Conservation (phyloP, 64 coral and sea anemone species). For the Stylophora pistillata region DNA sequence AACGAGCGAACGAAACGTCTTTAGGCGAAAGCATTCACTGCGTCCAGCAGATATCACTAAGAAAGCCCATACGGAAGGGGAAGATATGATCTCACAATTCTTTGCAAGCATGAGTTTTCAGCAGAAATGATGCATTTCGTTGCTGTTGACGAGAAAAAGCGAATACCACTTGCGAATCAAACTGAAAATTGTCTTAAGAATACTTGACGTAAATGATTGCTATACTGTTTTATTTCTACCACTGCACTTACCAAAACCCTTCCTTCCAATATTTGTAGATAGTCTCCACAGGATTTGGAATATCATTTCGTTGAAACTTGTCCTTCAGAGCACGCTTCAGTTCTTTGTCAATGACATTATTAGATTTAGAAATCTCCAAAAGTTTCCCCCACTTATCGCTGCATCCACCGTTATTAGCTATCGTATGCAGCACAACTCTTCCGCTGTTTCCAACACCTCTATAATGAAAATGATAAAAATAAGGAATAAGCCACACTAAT, state of each 20-base stretch:
- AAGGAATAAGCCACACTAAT: background rate
- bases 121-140: too few relatives aligned
- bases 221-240: too few relatives aligned
- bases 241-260: background rate
- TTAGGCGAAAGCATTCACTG: too few relatives aligned
- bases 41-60: too few relatives aligned
- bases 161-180: too few relatives aligned
- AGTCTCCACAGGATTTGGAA: conserved; percentile 15
- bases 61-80: too few relatives aligned
- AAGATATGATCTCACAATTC: too few relatives aligned
- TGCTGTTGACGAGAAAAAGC: too few relatives aligned
- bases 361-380: background rate
- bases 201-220: too few relatives aligned
- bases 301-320: conserved; percentile 27
- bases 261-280: conserved; percentile 39
- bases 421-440: background rate
- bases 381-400: conserved; percentile 36
- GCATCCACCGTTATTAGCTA: conserved; percentile 27
- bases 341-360: conserved; percentile 15
- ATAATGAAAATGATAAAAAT: background rate
- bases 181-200: too few relatives aligned
- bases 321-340: conserved; percentile 26
- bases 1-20: too few relatives aligned
- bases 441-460: background rate
- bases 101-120: too few relatives aligned